Evolutionary conservation across 2,113 vertebrate genomes (phyloP).

Genomic region (Sarotherodon lohbergeri): DNA sequence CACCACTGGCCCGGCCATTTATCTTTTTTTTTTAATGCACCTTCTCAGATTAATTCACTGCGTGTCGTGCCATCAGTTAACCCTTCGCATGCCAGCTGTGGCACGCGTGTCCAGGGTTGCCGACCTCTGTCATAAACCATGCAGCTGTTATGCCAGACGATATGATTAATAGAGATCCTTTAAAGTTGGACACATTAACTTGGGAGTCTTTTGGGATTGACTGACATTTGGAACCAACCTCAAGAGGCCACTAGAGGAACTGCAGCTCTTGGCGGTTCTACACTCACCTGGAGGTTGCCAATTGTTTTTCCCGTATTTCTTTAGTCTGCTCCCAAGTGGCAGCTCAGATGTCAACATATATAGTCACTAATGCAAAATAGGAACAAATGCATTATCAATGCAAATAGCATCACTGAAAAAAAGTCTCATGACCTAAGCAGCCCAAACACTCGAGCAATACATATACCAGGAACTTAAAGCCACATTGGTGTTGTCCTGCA

Average conservation of each 20-base stretch:
- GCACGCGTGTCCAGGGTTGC: neutral
- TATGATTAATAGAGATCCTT: neutral
- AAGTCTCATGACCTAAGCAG: neutral
- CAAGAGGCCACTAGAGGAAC: neutral
- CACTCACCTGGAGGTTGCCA: neutral
- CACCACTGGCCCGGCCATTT: neutral
- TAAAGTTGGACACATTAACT: neutral
- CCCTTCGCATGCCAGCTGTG: accelerated
- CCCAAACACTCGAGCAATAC: neutral
- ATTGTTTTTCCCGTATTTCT: neutral
- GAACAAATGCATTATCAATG: neutral
- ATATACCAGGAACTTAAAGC: neutral
- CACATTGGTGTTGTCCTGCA: neutral
- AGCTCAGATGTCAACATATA: neutral
- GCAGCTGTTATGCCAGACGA: accelerated
- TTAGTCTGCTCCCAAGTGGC: neutral
- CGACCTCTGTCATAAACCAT: neutral
- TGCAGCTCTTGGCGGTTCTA: neutral
- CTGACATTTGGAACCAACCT: neutral
- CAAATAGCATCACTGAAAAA: neutral
- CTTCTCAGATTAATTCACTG: neutral
- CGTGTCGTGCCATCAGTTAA: accelerated
- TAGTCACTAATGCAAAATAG: neutral
- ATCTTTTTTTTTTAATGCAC: neutral
- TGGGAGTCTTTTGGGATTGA: neutral